Evolutionary conservation across 2,888 invertebrate genomes (phyloP).

Genomic region (Caenorhabditis plicata): DNA sequence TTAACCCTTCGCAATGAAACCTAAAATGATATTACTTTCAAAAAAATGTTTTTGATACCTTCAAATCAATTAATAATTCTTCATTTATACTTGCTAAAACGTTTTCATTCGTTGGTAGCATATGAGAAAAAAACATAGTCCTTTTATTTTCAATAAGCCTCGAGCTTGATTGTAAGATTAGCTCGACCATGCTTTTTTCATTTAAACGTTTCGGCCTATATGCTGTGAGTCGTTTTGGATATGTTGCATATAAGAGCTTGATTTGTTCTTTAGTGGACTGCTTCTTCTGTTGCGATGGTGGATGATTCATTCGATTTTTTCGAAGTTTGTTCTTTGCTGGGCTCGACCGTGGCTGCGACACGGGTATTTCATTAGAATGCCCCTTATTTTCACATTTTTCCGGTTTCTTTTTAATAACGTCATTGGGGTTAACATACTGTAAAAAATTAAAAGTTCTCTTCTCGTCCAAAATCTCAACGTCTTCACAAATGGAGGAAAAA

Average conservation of each 20-base stretch:
- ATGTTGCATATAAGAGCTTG: constrained; percentile 16
- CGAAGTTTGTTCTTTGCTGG: not conserved
- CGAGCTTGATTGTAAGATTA: no score
- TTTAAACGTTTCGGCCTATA: constrained; percentile 12
- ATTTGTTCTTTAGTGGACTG: constrained; percentile 14
- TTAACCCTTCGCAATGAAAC: constrained; percentile 5
- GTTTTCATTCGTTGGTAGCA: constrained; percentile 6
- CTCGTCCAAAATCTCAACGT: constrained; percentile 8
- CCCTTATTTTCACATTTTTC: not conserved
- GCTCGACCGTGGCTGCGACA: not conserved
- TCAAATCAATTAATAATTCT: constrained; percentile 11
- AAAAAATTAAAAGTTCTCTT: no score
- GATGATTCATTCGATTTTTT: not conserved
- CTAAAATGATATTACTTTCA: constrained; percentile 6
- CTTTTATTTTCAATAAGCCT: constrained; percentile 3
- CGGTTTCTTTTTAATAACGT: not conserved
- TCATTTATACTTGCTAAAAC: constrained; percentile 9
- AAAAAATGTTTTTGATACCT: constrained; percentile 2
- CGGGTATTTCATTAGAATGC: not conserved
- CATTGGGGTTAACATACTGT: not conserved
- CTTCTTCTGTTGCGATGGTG: constrained; percentile 2
- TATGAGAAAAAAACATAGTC: constrained; percentile 4
- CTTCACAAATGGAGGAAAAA: no score
- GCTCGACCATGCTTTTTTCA: constrained; percentile 10
- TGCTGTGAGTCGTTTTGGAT: constrained; percentile 7